Evolutionary conservation across 2,797 vertebrate genomes (phyloP), one percentile per base, ranked within the genome.

Genomic region (Tapera naevia): DNA sequence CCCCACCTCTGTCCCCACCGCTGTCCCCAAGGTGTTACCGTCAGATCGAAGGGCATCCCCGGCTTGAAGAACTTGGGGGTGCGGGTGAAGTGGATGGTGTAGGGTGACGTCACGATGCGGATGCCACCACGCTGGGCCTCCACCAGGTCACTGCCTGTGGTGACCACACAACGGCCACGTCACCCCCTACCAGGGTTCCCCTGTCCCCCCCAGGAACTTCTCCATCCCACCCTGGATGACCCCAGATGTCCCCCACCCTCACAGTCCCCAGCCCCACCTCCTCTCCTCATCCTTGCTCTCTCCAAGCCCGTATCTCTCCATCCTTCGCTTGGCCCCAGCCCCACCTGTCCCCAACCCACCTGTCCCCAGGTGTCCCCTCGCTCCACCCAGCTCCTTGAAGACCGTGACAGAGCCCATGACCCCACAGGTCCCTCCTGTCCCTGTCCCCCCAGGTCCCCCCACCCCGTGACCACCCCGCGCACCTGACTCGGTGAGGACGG

Each of bases 401-500:
- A 23, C 18, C 2, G 10, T 6, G 54, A 46, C 37, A 37, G 39
- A 35, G 10, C 32, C 21, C 2, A 0, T 50, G 30, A n/a, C 32
- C 21, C 17, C 25, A n/a, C 7, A 1, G 0, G 2, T 33, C 54
- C 33, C 50, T 18, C 13, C 35, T 14, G 35, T n/a, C 75, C 57
- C 50, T 5, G 1, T 16, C 17, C 39, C 39, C 25, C 48, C 6
- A 7, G 39, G 66, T 33, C 53, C 53, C 80, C 39, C n/a, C n/a
- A n/a, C n/a, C n/a, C 48, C 1, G 0, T 8, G 53, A 8, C 11
- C 23, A 60, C 19, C 23, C 15, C 8, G 37, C 93, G 97, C 95
- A 99, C 98, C 98, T 39, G 96, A 98, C 23, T 97, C 84, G 0
- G 98, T 98, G 95, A 99, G 94, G 70, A 99, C 98, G 1, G 98